Evolutionary conservation across 2,113 vertebrate species (phyloP), one percentile per base, ranked within the genome.

Genomic region (Amphiprion percula): DNA sequence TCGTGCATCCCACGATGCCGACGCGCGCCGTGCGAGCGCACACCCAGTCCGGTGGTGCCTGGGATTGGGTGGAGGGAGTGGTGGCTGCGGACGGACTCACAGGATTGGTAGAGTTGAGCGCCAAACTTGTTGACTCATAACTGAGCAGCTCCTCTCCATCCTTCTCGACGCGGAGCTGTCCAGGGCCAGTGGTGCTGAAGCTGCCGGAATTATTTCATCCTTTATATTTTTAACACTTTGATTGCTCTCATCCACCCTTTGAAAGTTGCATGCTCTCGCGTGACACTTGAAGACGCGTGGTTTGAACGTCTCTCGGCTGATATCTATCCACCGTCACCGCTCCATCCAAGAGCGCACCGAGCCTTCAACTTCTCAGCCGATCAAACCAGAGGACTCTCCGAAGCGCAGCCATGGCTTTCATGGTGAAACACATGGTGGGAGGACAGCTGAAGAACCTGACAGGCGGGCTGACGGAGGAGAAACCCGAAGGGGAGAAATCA

Each of bases 381-480:
- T 46, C 70, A 33, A 21, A 26, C 16, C 6, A 55, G 64, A 78
- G 84, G 80, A 74, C 41, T 80, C 56, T 68, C 44, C 55, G 56
- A 55, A 56, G 70, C 54, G n/a, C 70, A 88, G 60, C 77, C 88
- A 99, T 99, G 98, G 97, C 98, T 56, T 99, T 99, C 92, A 97
- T 99, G 97, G 97, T 99, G 70, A 99, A 99, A 92, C 96, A 97
- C 79, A 91, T 99, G 96, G 97, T 99, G 47, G 98, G 98, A 1
- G 97, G 97, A 0, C 97, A 98, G 90, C 94, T 99, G 95, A 99
- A 99, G 95, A 98, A 96, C 84, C 96, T 99, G 82, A 98, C 97
- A 0, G 97, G 98, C 0, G 97, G 97, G 62, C 93, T 98, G 85
- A 96, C 95, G 1, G 97, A 99, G 77, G 98, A 99, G 78, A 98